Base-by-base conservation (phyloP, 2,797 vertebrate genomes). In the Setipinna tenuifilis region DNA sequence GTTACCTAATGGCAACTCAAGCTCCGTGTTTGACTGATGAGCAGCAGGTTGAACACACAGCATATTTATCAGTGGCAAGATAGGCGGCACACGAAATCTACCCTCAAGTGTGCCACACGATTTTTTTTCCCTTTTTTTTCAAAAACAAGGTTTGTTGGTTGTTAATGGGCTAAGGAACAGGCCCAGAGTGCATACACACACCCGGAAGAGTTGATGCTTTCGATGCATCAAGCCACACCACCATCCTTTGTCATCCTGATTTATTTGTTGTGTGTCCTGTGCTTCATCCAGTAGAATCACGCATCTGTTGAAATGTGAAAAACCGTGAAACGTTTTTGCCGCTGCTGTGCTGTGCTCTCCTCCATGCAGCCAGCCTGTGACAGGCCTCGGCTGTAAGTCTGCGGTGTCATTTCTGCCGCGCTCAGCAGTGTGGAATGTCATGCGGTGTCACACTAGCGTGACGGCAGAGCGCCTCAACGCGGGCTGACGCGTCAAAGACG, bases 401-500 rank as follows among this genome's bases (percentile, higher is more conserved):
- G 19, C 35, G 19, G 31, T 44, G 35, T 78, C 35, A 41, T 44
- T 78, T 78, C 6, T 78, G 71, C 71, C 31, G 6, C 35, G 71
- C 71, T 78, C 71, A 78, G 35, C 71, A 78, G 71, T 31, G 35
- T 21, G 6, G 17, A 78, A 78, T 78, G 35, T 78, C 71, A 78
- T 17, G 16, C 71, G 35, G 71, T 78, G 71, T 78, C 71, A 78
- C 6, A 35, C 31, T 41, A 1, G 17, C 17, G 71, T 78, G 71
- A 78, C 19, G 71, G 71, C 31, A 78, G 71, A 44, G 71, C 6
- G 41, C 19, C 35, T 57, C 19, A 19, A 31, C 71, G 62, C 91
- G 88, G 89, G 93, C 90, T 94, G 94, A 94, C 93, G 93, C 90
- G 93, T 93, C 91, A 93, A 94, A 92, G 92, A 94, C 93, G 92